Conservation (phyloP, 2,113 vertebrate species). For the Pangasianodon hypophthalmus region DNA sequence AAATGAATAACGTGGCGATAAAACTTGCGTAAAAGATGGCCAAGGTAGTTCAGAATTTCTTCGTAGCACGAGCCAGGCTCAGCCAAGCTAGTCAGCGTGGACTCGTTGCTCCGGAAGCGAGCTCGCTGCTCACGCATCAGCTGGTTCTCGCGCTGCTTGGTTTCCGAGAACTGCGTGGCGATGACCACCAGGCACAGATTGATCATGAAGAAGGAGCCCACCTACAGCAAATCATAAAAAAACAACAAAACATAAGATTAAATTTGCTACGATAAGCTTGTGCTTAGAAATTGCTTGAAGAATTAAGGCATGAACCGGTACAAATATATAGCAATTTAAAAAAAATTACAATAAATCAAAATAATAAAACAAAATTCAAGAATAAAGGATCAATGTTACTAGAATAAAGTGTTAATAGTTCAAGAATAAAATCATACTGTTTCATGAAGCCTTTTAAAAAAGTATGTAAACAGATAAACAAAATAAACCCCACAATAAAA, state of each 20-base stretch:
- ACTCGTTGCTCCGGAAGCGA: conserved; percentile 90
- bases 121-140: conserved; percentile 96
- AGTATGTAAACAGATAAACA: not conserved
- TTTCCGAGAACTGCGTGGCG: conserved; percentile 97
- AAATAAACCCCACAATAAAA: not conserved
- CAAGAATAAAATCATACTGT: not conserved
- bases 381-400: no score
- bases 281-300: no score
- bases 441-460: not conserved
- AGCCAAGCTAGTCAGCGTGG: conserved; percentile 91
- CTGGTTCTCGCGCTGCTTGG: conserved; percentile 97
- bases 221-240: conserved; percentile 68
- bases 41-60: conserved; percentile 91
- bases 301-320: no score
- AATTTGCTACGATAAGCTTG: no score
- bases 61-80: conserved; percentile 97
- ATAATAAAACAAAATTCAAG: no score
- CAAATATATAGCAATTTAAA: no score
- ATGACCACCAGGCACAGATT: conserved; percentile 99
- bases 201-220: conserved; percentile 99
- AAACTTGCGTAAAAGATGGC: conserved; percentile 87
- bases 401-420: no score
- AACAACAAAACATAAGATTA: not conserved
- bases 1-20: conserved; percentile 76
- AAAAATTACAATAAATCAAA: no score